phyloP scores from a whole-genome alignment of 2,113 vertebrate genomes.

The Clarias batrachus region DNA sequence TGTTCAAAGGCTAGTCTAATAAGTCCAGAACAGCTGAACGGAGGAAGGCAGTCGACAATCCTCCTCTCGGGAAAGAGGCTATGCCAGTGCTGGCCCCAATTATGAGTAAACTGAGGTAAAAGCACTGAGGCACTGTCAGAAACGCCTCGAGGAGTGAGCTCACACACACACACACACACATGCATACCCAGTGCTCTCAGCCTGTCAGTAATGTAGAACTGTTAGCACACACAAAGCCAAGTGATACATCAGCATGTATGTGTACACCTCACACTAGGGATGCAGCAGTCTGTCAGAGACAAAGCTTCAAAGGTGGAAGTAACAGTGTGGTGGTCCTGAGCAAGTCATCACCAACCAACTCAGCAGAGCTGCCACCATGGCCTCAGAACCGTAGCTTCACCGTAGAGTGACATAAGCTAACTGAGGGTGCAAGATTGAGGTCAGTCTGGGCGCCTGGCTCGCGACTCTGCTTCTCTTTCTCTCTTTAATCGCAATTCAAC shows the following conservation, averaged over 20 bases:
- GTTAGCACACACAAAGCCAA: slow-evolving; percentile 26
- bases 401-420: neutral
- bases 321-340: slow-evolving; percentile 6
- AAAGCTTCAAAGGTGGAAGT: slow-evolving; percentile 17
- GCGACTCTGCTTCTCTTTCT: neutral
- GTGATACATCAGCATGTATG: slow-evolving; percentile 23
- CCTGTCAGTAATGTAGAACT: slow-evolving; percentile 26
- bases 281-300: slow-evolving; percentile 25
- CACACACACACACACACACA: slow-evolving; percentile 2
- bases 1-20: slow-evolving; percentile 40
- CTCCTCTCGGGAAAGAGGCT: slow-evolving; percentile 58
- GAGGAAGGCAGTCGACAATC: slow-evolving; percentile 52
- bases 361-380: neutral
- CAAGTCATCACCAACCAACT: slow-evolving; percentile 9
- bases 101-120: slow-evolving; percentile 63
- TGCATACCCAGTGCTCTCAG: slow-evolving; percentile 11
- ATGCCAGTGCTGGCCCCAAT: slow-evolving; percentile 69
- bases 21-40: slow-evolving; percentile 48
- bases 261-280: slow-evolving; percentile 26
- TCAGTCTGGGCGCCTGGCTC: neutral
- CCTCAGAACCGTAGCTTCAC: neutral
- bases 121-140: slow-evolving; percentile 38
- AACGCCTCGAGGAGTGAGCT: slow-evolving; percentile 46
- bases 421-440: neutral
- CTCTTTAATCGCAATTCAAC: neutral